Base-by-base conservation (phyloP, 2,888 invertebrate genomes). In the Dysmachus trigonus region DNA sequence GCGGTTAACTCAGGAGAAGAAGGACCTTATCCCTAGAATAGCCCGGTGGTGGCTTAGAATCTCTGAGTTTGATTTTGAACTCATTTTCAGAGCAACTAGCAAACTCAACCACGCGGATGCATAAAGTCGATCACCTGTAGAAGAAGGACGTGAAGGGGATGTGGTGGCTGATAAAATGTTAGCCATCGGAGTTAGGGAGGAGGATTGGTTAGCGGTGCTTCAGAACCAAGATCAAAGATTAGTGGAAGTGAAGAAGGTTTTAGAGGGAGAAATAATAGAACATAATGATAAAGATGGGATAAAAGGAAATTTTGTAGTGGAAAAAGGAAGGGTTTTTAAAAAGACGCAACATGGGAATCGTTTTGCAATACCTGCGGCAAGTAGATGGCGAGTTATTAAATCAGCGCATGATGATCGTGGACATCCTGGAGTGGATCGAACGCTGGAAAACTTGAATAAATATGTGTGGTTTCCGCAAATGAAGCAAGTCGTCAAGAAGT, bases 381-480 rank as follows among this genome's bases (percentile, higher is more conserved):
- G 38, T 38, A 38, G 84, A 18, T 85, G 85, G 85, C 62, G 73
- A 47, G 31, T 86, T 6, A 82, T 81, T 22, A 6, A 73, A 15
- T 30, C 72, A 38, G 33, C 83, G 5, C 76, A 86, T 76, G 83
- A 86, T 38, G 38, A 86, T 35, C 33, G 15, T 1, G 83, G 74
- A 18, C 83, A 86, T 27, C 33, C n/a, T 10, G 86, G 76, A 10
- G 27, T 83, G 8, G 76, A 83, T 31, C 41, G 74, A 51, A 86
- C 86, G 13, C 22, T 76, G 4, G 74, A 85, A 18, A n/a, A 5
- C 33, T 22, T 86, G 1, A 76, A 38, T 15, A 77, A 89, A 51
- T 87, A 88, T 13, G 92, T 90, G 88, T 92, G 91, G 91, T 92
- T 92, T 85, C 90, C 90, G 0, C 89, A 89, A 8, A 90, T 92